Percentiles rank a stretch among this genome's conserved stretches.
phyloP scores from a whole-genome alignment of 2,888 invertebrate genomes.

The Dione juno region DNA sequence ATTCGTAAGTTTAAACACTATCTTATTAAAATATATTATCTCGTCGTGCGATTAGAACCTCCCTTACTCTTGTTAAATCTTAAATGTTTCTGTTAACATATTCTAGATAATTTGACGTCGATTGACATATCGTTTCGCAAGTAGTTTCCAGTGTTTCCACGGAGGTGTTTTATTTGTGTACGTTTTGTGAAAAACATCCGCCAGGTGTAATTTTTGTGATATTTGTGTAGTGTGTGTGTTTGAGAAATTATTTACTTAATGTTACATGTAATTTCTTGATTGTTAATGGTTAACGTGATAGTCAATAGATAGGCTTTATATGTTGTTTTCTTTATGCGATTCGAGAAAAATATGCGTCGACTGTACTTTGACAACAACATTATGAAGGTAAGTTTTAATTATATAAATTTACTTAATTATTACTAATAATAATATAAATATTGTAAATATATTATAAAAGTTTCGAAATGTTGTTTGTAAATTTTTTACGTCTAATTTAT shows the following conservation, averaged over 20 bases:
- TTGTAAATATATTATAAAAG: no score
- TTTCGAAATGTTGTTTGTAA: no score
- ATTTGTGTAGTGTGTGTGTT: conserved; percentile 47
- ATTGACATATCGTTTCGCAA: conserved; percentile 79
- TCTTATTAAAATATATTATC: conserved; percentile 34
- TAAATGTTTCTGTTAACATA: conserved; percentile 45
- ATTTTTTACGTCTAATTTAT: no score
- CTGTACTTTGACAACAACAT: conserved; percentile 35
- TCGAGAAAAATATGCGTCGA: conserved; percentile 48
- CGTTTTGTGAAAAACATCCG: conserved; percentile 65
- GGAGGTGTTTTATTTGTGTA: conserved; percentile 77
- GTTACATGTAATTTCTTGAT: conserved; percentile 1
- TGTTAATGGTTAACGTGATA: conserved; percentile 31
- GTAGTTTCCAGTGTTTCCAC: conserved; percentile 57
- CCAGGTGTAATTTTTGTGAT: conserved; percentile 51
- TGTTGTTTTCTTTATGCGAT: conserved; percentile 34
- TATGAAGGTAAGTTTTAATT: conserved; percentile 38
- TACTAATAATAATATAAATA: no score
- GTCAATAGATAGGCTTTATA: conserved; percentile 29
- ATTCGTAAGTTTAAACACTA: conserved; percentile 51
- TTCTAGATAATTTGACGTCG: conserved; percentile 66
- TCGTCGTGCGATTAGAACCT: not conserved
- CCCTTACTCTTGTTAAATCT: not conserved
- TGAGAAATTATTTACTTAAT: conserved; percentile 12
- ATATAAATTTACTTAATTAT: not conserved